phyloP scores from a whole-genome alignment of 1,140 invertebrate species.

The Ceratosolen fusciceps region DNA sequence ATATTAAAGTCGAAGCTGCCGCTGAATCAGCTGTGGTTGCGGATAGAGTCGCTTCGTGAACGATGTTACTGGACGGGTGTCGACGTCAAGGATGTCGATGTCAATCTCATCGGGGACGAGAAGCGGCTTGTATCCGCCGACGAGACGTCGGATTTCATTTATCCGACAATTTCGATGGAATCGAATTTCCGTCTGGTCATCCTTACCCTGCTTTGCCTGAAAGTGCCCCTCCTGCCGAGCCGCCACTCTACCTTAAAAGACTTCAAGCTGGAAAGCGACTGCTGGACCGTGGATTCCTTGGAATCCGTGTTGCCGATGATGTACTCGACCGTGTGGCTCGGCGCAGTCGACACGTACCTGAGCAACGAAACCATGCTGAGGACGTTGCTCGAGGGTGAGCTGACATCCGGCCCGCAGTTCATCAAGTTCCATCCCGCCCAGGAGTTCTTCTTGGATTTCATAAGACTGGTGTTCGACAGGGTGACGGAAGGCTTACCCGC shows the following conservation, averaged over 20 bases:
- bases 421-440: slow-evolving; percentile 74
- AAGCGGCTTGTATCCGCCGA: slow-evolving; percentile 76
- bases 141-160: slow-evolving; percentile 77
- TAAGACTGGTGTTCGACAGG: slow-evolving; percentile 64
- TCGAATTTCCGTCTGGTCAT: slow-evolving; percentile 73
- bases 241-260: slow-evolving; percentile 64
- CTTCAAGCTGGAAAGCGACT: slow-evolving; percentile 68
- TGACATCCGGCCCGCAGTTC: slow-evolving; percentile 74
- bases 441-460: slow-evolving; percentile 74
- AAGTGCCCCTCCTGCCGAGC: slow-evolving; percentile 75
- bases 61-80: slow-evolving; percentile 75
- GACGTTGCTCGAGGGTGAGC: slow-evolving; percentile 68
- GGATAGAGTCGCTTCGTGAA: slow-evolving; percentile 77
- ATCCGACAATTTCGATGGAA: slow-evolving; percentile 74
- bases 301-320: slow-evolving; percentile 71
- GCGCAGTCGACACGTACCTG: slow-evolving; percentile 60
- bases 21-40: slow-evolving; percentile 78
- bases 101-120: slow-evolving; percentile 71
- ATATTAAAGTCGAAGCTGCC: slow-evolving; percentile 76
- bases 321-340: slow-evolving; percentile 59
- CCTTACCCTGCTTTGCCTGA: slow-evolving; percentile 73
- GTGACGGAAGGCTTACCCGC: slow-evolving; percentile 59
- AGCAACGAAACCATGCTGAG: slow-evolving; percentile 65
- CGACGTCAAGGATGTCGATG: slow-evolving; percentile 61
- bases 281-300: slow-evolving; percentile 72